Conservation (phyloP, 2,113 vertebrate genomes). For the Ceyx margarethae region DNA sequence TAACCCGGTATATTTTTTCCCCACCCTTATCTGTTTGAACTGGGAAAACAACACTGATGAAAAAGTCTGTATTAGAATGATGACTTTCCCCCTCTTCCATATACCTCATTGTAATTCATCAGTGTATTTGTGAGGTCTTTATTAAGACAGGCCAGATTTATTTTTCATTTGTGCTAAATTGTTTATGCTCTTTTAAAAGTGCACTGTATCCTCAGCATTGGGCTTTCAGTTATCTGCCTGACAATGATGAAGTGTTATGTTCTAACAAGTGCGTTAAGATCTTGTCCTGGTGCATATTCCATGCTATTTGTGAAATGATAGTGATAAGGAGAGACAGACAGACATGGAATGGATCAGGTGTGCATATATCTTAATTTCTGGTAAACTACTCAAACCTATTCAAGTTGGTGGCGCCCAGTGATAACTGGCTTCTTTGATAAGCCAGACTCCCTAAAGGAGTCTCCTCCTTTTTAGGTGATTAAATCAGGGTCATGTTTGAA, state of each 20-base stretch:
- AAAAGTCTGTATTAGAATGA: neutral
- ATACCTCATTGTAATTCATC: constrained; percentile 35
- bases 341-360: neutral
- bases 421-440: neutral
- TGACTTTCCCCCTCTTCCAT: neutral
- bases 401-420: neutral
- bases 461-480: neutral
- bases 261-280: constrained; percentile 42
- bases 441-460: neutral
- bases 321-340: constrained; percentile 45
- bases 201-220: constrained; percentile 15
- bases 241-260: constrained; percentile 38
- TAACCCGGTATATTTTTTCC: neutral
- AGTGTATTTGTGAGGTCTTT: constrained; percentile 54
- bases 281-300: constrained; percentile 51
- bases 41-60: constrained; percentile 7
- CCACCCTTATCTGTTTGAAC: neutral
- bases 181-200: constrained; percentile 45
- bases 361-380: neutral
- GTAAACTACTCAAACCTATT: neutral
- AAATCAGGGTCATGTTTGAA: neutral
- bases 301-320: constrained; percentile 51
- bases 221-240: constrained; percentile 37
- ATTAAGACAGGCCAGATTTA: constrained; percentile 51
- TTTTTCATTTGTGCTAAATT: constrained; percentile 63